These are phyloP conservation scores for Hypothenemus hampei DNA, from an alignment of 1,140 invertebrate genomes.

Conservation along the genomic window DNA sequence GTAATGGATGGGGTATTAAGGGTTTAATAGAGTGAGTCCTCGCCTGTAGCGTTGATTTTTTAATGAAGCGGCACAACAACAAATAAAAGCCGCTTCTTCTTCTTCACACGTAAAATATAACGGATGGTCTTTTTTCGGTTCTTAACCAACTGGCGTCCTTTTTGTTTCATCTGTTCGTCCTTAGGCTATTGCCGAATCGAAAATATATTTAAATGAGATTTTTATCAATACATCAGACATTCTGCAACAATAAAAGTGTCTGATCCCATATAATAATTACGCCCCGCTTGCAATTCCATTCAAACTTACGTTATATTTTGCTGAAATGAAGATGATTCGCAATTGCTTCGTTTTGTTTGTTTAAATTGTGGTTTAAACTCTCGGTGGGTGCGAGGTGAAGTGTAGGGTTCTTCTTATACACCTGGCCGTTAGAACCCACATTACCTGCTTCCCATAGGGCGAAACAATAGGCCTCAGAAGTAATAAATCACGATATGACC, in stretches of 20 bases:
- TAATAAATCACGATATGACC: conserved; percentile 29
- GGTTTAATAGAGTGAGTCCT: conserved; percentile 16
- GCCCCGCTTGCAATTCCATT: no score
- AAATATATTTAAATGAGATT: conserved; percentile 21
- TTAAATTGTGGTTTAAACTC: no score
- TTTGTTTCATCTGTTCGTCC: conserved; percentile 19
- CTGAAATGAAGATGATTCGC: no score
- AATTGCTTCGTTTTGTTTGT: no score
- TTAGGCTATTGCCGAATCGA: conserved; percentile 5
- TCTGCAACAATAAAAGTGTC: no score
- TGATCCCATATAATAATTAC: no score
- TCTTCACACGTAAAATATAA: conserved; percentile 13
- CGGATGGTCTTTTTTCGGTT: conserved; percentile 2
- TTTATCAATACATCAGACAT: conserved; percentile 7
- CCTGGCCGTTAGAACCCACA: conserved; percentile 31
- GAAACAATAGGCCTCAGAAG: conserved; percentile 28
- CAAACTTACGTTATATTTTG: no score
- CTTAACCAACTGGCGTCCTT: conserved; percentile 15
- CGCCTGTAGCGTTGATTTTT: conserved; percentile 19
- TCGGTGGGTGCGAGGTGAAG: no score
- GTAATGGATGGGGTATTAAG: conserved; percentile 17
- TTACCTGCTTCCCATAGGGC: conserved; percentile 33
- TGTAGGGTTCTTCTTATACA: conserved; percentile 20
- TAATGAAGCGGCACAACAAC: conserved; percentile 21
- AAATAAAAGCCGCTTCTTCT: conserved; percentile 11